Conservation (phyloP, 2,113 vertebrate genomes). For the Hoplias malabaricus region DNA sequence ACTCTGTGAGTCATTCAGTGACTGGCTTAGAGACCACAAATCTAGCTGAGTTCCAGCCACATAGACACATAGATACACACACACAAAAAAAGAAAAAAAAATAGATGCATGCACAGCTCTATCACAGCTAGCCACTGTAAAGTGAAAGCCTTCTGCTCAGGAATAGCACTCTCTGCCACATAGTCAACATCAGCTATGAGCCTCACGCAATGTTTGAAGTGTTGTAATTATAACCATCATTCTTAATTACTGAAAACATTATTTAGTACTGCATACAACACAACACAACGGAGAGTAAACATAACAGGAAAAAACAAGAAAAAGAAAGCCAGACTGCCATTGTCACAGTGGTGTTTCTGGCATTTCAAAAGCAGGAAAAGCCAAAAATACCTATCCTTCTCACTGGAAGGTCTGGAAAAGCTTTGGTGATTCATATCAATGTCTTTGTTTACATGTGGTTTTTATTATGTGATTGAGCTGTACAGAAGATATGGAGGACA, state of each 20-base stretch:
- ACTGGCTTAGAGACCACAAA: background rate
- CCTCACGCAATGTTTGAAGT: background rate
- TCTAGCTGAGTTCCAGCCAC: background rate
- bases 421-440: too few species aligned
- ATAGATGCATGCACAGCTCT: too few species aligned
- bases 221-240: constrained; percentile 6
- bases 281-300: background rate
- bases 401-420: too few species aligned
- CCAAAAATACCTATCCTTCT: too few species aligned
- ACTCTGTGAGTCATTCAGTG: background rate
- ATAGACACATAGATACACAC: background rate
- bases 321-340: too few species aligned
- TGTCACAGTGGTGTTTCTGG: too few species aligned
- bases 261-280: background rate
- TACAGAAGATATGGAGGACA: too few species aligned
- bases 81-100: too few species aligned
- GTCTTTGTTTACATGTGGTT: too few species aligned
- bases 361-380: too few species aligned
- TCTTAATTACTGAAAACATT: constrained; percentile 15
- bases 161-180: background rate
- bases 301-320: background rate
- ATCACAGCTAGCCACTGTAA: background rate
- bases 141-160: background rate
- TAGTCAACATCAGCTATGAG: background rate
- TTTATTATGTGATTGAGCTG: too few species aligned